These are phyloP conservation scores for Gisinianus flammeolus DNA, from an alignment of 2,888 invertebrate species.

Conservation along the genomic window DNA sequence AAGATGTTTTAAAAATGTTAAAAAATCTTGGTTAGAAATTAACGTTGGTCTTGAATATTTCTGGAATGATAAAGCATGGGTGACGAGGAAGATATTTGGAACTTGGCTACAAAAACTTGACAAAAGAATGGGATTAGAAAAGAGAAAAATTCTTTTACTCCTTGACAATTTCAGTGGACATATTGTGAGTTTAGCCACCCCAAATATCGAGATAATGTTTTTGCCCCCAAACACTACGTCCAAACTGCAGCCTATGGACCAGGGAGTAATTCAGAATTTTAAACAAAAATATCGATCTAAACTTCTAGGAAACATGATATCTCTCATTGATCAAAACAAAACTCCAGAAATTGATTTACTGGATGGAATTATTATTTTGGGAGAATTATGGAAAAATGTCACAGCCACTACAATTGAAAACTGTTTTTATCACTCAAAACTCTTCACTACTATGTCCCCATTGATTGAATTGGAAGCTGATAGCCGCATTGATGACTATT, in stretches of 20 bases:
- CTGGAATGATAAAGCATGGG: slow-evolving; percentile 60
- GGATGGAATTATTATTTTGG: neutral
- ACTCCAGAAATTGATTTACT: neutral
- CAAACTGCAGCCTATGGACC: neutral
- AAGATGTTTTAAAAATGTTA: slow-evolving; percentile 19
- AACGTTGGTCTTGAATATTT: slow-evolving; percentile 43
- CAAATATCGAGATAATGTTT: neutral
- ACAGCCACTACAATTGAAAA: neutral
- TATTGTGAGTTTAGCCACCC: too few species aligned
- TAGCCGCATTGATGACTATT: too few species aligned
- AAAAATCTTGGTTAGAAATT: slow-evolving; percentile 48
- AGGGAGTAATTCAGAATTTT: neutral
- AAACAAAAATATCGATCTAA: neutral
- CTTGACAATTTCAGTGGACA: neutral
- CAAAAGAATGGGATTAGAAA: neutral
- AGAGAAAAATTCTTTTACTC: slow-evolving; percentile 5
- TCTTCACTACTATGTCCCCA: neutral
- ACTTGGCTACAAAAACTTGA: neutral
- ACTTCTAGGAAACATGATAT: neutral
- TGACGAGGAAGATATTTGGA: slow-evolving; percentile 58
- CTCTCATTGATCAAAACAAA: neutral
- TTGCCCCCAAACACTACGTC: neutral
- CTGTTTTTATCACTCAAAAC: slow-evolving; percentile 2
- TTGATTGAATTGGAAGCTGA: neutral
- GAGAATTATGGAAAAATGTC: neutral